Base-by-base conservation (phyloP, 2,888 invertebrate genomes). In the Chloromyia formosa region DNA sequence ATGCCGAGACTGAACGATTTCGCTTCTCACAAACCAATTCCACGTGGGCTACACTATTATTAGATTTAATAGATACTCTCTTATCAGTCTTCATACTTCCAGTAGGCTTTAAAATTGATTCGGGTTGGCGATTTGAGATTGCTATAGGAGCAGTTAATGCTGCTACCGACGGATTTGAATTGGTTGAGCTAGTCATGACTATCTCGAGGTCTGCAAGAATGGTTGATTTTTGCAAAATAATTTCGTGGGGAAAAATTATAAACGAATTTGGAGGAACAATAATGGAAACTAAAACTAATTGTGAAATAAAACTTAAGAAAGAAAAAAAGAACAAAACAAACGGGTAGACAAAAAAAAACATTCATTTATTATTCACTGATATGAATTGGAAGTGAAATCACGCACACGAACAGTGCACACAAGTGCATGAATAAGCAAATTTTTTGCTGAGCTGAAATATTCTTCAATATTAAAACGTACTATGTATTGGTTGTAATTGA, bases 61-160 rank as follows among this genome's bases (percentile, higher is more conserved):
- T 35, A 56, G 79, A 79, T 78, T 83, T 84, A 75, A 85, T 86
- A 73, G 85, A 86, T 72, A 85, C 85, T 42, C 85, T 81, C 76
- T 85, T 85, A 73, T 85, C 85, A 75, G 79, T 77, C 10, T 76
- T 77, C 18, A 74, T 75, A 61, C 78, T 77, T 61, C 77, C 78
- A 14, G 79, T 76, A 40, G 84, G 85, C 76, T 85, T 86, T 14
- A 85, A 78, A 77, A 85, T 85, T 5, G 86, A 85, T 78, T 85
- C 86, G 58, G 73, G 73, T 42, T 40, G 58, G 16, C 60, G 61
- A 61, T 61, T 73, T 9, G 40, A 40, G 40, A 40, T 35, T 71
- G 71, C 10, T 64, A 73, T 18, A 18, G 72, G 12, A 16, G 80
- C 60, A 27, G 73, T 74, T 68, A 75, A 74, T 9, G 77, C 74